phyloP scores from a whole-genome alignment of 2,797 vertebrate species.

The Remorina albescens region DNA sequence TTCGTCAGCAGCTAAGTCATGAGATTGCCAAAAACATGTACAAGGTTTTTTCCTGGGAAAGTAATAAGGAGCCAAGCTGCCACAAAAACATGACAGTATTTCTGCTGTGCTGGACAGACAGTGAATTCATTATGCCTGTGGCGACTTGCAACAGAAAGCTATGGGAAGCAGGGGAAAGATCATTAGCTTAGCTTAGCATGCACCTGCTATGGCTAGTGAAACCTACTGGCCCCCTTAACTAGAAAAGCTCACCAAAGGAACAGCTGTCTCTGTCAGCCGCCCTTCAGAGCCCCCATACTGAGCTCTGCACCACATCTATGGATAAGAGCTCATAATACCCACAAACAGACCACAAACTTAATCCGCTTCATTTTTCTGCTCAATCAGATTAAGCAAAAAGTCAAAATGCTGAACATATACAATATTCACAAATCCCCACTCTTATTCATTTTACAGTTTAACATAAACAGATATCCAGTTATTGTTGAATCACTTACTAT shows the following conservation, averaged over 20 bases:
- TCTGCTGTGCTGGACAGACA: conserved; percentile 52
- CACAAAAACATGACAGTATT: conserved; percentile 83
- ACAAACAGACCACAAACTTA: neutral
- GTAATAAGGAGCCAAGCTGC: conserved; percentile 70
- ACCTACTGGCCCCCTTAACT: conserved; percentile 41
- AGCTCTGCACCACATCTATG: conserved; percentile 48
- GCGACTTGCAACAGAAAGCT: conserved; percentile 25
- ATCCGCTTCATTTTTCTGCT: neutral
- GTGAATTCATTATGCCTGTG: conserved; percentile 66
- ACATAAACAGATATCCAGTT: neutral
- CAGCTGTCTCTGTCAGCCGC: conserved; percentile 80
- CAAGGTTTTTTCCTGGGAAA: conserved; percentile 15
- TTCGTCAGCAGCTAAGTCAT: neutral
- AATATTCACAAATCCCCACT: neutral
- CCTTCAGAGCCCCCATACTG: conserved; percentile 66
- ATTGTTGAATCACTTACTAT: neutral
- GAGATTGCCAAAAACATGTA: conserved; percentile 1
- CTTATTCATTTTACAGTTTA: neutral
- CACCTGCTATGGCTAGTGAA: conserved; percentile 32
- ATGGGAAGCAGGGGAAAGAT: conserved; percentile 23
- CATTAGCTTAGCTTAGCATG: conserved; percentile 63
- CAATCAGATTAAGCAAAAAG: neutral
- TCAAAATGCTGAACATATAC: neutral
- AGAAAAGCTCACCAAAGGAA: conserved; percentile 56
- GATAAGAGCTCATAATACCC: conserved; percentile 29